Percentiles rank a stretch among this genome's conserved stretches.
Evolutionary conservation across 2,113 vertebrate species (phyloP).

Genomic region (Mobula birostris): DNA sequence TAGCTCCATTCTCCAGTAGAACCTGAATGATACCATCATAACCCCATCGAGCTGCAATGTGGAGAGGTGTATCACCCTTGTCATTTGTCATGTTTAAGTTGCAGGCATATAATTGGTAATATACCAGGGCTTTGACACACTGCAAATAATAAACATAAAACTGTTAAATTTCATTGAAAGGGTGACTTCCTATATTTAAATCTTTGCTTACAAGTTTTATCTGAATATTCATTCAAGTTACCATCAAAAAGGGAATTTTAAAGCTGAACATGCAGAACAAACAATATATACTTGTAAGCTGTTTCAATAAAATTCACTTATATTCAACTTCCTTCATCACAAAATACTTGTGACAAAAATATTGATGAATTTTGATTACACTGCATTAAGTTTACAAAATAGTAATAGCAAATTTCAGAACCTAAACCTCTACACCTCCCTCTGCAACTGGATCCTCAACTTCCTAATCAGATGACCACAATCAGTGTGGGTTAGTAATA

Average conservation of each 20-base stretch:
- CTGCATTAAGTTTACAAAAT: neutral
- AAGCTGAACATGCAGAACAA: neutral
- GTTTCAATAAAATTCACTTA: neutral
- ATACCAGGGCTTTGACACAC: constrained; percentile 96
- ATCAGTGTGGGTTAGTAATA: too few species aligned
- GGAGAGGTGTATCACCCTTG: constrained; percentile 84
- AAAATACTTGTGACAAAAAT: neutral
- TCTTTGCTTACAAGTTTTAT: neutral
- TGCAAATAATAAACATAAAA: constrained; percentile 50
- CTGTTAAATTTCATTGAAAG: neutral
- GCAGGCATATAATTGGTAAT: constrained; percentile 78
- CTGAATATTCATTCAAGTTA: constrained; percentile 39
- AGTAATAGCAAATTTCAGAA: too few species aligned
- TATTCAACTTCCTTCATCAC: neutral
- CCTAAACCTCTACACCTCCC: too few species aligned
- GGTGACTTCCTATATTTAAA: neutral
- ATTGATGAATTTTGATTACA: neutral
- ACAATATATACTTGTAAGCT: neutral
- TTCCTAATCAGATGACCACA: too few species aligned
- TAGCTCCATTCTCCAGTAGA: constrained; percentile 83
- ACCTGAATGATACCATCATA: constrained; percentile 87
- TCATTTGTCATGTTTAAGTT: constrained; percentile 81
- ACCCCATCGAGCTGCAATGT: constrained; percentile 89
- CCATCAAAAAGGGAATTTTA: constrained; percentile 34
- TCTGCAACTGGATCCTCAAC: too few species aligned